A percentile compares a stretch with the other conserved stretches of the same genome.
Conservation (phyloP, 1,140 invertebrate genomes). For the Pachypsylla venusta region DNA sequence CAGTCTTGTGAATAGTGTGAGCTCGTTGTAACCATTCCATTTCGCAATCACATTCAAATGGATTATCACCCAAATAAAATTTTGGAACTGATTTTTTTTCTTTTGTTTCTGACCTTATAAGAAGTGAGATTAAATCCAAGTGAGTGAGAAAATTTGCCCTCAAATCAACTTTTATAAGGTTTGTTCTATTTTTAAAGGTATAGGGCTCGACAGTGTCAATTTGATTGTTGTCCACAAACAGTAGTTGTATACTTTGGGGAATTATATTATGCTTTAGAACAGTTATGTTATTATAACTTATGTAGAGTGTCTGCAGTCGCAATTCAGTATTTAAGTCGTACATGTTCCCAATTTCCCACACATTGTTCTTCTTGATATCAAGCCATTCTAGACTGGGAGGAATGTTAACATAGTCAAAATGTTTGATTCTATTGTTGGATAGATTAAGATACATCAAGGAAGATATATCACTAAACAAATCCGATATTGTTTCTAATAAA, state of each 20-base stretch:
- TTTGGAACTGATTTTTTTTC: slow-evolving; percentile 52
- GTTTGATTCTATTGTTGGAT: slow-evolving; percentile 73
- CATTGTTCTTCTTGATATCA: slow-evolving; percentile 76
- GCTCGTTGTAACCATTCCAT: slow-evolving; percentile 79
- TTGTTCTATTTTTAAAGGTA: slow-evolving; percentile 67
- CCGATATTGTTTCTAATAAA: slow-evolving; percentile 64
- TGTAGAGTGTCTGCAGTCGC: slow-evolving; percentile 58
- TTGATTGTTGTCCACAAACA: slow-evolving; percentile 70
- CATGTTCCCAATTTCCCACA: slow-evolving; percentile 61
- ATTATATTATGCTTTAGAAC: slow-evolving; percentile 51
- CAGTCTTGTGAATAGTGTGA: slow-evolving; percentile 44
- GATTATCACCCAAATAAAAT: slow-evolving; percentile 76
- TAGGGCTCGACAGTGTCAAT: slow-evolving; percentile 61
- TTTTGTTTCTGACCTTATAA: slow-evolving; percentile 52
- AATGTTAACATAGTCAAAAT: slow-evolving; percentile 79
- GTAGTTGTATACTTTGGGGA: slow-evolving; percentile 57
- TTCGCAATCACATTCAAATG: slow-evolving; percentile 71
- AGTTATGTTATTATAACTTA: slow-evolving; percentile 63
- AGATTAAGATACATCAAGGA: slow-evolving; percentile 78
- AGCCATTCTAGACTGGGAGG: slow-evolving; percentile 70
- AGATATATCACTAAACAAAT: slow-evolving; percentile 64
- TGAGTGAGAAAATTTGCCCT: slow-evolving; percentile 70
- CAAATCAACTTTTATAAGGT: slow-evolving; percentile 66
- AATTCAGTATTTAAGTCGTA: slow-evolving; percentile 49
- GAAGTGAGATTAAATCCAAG: slow-evolving; percentile 62